phyloP scores from a whole-genome alignment of 2,113 vertebrate species.

The Narcine bancroftii region DNA sequence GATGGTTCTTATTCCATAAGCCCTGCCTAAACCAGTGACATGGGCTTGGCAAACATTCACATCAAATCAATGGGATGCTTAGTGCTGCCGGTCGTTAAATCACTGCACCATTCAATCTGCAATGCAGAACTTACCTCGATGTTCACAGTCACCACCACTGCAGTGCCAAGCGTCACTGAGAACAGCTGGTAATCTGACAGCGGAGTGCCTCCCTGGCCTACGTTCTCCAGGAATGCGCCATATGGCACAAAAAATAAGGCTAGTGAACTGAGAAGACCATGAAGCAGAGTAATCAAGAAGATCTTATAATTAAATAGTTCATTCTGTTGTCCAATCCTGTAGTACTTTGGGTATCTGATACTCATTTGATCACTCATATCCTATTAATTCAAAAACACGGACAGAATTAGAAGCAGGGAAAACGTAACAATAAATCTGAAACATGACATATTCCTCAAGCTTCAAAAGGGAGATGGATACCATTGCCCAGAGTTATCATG shows the following conservation, averaged over 20 bases:
- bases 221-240: conserved; percentile 54
- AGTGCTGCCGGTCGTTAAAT: neutral
- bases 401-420: neutral
- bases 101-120: neutral
- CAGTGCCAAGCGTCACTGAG: conserved; percentile 59
- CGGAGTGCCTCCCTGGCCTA: neutral
- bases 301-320: conserved; percentile 65
- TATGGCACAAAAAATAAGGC: conserved; percentile 66
- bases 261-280: conserved; percentile 64
- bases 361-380: conserved; percentile 66
- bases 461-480: neutral
- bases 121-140: conserved; percentile 60
- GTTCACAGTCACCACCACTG: conserved; percentile 56
- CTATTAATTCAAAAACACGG: conserved; percentile 48
- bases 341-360: conserved; percentile 66
- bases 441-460: neutral
- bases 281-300: conserved; percentile 56
- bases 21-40: too few relatives aligned
- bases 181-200: conserved; percentile 71
- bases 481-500: neutral
- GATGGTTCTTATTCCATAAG: too few relatives aligned
- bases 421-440: neutral
- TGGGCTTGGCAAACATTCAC: neutral
- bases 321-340: conserved; percentile 59
- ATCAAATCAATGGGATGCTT: neutral